phyloP scores from a whole-genome alignment of 2,888 invertebrate species.

The Sepiola atlantica region DNA sequence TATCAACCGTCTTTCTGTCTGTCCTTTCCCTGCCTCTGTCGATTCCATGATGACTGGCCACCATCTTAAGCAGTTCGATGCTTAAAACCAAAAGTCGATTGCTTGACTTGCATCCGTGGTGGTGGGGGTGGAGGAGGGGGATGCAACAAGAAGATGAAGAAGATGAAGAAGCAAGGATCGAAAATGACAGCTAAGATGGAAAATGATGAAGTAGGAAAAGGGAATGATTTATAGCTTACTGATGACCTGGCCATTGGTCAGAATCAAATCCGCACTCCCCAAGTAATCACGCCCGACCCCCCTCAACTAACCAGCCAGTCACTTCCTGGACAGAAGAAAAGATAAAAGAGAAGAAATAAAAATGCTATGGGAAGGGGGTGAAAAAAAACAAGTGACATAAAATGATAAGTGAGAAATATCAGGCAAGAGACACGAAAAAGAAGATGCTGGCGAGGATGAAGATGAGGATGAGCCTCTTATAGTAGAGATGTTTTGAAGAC shows the following conservation, averaged over 20 bases:
- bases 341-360: not conserved
- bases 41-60: not conserved
- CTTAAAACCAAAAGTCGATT: slow-evolving; percentile 23
- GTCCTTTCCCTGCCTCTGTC: not conserved
- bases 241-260: slow-evolving; percentile 22
- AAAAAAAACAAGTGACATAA: not conserved
- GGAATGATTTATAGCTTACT: not conserved
- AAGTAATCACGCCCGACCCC: not conserved
- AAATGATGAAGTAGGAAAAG: not conserved
- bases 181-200: slow-evolving; percentile 22
- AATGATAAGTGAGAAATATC: too few species aligned
- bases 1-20: not conserved
- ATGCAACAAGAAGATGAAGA: not conserved
- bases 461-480: too few species aligned
- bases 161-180: not conserved
- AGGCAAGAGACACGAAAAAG: too few species aligned
- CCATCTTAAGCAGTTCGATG: not conserved
- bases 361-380: not conserved
- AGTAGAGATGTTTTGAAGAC: too few species aligned
- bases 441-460: too few species aligned
- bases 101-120: not conserved
- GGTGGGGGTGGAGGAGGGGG: not conserved
- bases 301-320: not conserved
- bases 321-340: not conserved
- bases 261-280: not conserved